Evolutionary conservation across 2,888 invertebrate species (phyloP), one percentile per base, ranked within the genome.

Genomic region (Clistopyga incitator): DNA sequence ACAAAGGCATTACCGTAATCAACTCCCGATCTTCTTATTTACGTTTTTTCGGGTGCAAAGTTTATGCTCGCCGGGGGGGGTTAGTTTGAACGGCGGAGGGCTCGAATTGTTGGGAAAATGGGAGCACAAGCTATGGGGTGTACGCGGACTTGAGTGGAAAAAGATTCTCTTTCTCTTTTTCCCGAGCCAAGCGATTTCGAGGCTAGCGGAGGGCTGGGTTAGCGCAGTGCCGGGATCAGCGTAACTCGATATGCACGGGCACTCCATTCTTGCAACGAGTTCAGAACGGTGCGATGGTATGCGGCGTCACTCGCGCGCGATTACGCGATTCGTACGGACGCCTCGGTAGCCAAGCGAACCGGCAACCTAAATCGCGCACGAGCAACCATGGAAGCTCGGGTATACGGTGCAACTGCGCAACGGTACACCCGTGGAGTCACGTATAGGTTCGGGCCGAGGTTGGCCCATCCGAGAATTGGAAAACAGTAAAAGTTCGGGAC

Each of bases 401-500:
- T n/a, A 25, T 20, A 34, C 45, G 6, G 61, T 42, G 59, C 45
- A 72, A 72, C 59, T 47, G 59, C 10, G 11, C 71, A 23, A 0
- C 23, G 20, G 20, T n/a, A 61, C 29, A 42, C 3, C 18, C 61
- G 61, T 38, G 10, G 18, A 29, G 20, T 56, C 59, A 25, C 13
- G 56, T 42, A 61, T 70, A 52, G 29, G 70, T 64, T 67, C 70
- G 25, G 4, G 25, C 56, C 23, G 59, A 61, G 79, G 65, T 65
- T 45, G 75, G 82, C 78, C 85, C 86, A 84, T 88, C 78, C 83
- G 84, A 80, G 84, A 86, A 89, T 86, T 84, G 87, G 86, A 85
- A 87, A 86, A 87, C 88, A 88, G 86, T 89, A 89, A 88, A 87
- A 89, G 89, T 87, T 86, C 84, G 82, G 78, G 82, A 86, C 82